Evolutionary conservation across 2,888 invertebrate species (phyloP).

Genomic region (Acholoe squamosa): DNA sequence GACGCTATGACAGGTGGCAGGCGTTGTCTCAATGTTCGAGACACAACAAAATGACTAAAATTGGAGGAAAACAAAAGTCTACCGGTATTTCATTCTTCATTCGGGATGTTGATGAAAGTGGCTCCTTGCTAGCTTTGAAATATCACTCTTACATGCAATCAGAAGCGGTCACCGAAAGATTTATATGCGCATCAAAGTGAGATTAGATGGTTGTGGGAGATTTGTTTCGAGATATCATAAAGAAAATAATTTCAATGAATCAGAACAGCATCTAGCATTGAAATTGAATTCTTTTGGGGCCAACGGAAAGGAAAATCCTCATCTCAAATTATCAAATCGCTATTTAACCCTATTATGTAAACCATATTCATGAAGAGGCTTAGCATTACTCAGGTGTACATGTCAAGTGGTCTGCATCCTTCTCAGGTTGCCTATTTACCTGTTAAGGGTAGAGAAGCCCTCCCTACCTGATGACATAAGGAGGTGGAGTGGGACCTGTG

Average conservation of each 20-base stretch:
- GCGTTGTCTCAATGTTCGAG: not conserved
- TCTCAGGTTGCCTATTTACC: slow-evolving; percentile 8
- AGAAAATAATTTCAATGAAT: too few relatives aligned
- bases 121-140: not conserved
- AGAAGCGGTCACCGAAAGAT: too few relatives aligned
- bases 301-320: too few relatives aligned
- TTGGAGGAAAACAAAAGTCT: slow-evolving; percentile 23
- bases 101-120: not conserved
- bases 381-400: not conserved
- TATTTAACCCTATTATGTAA: not conserved
- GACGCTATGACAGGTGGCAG: not conserved
- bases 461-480: slow-evolving; percentile 26
- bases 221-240: too few relatives aligned
- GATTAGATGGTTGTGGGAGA: too few relatives aligned
- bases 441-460: not conserved
- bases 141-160: too few relatives aligned
- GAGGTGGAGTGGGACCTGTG: not conserved
- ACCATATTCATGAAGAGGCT: not conserved
- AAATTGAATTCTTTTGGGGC: too few relatives aligned
- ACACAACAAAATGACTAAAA: not conserved
- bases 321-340: too few relatives aligned
- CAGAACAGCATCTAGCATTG: too few relatives aligned
- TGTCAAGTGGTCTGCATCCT: not conserved
- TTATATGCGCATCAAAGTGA: too few relatives aligned
- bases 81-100: not conserved